These are phyloP conservation scores for Hartigia nigra DNA, from an alignment of 2,888 invertebrate species.

Conservation along the genomic window DNA sequence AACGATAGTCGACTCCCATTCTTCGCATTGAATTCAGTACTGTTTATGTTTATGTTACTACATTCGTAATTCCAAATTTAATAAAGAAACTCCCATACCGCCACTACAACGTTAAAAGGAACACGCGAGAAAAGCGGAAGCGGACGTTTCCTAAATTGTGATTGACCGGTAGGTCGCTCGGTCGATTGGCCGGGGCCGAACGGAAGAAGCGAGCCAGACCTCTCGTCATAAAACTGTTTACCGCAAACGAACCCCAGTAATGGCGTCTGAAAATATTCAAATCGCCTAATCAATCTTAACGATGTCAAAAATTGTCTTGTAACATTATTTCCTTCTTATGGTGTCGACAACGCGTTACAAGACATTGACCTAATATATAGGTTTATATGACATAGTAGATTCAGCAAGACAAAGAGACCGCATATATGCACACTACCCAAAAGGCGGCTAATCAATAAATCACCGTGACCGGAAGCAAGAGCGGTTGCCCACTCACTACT, in stretches of 20 bases:
- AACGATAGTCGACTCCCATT: neutral
- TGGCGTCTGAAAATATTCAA: constrained; percentile 6
- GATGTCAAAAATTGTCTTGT: neutral
- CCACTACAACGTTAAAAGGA: neutral
- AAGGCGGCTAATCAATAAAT: constrained; percentile 35
- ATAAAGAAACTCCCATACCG: neutral
- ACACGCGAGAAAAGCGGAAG: constrained; percentile 14
- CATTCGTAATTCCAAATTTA: neutral
- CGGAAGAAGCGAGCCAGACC: constrained; percentile 14
- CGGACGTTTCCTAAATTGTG: constrained; percentile 28
- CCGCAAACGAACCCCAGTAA: constrained; percentile 19
- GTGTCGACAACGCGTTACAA: neutral
- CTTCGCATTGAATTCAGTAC: neutral
- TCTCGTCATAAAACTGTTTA: constrained; percentile 21
- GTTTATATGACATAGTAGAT: neutral
- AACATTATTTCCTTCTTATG: neutral
- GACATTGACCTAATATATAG: neutral
- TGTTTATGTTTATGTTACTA: neutral
- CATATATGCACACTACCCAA: neutral
- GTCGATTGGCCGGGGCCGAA: constrained; percentile 18
- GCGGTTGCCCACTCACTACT: constrained; percentile 12
- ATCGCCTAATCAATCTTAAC: neutral
- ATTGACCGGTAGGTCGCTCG: constrained; percentile 20
- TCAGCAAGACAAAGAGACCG: neutral
- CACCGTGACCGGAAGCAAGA: constrained; percentile 42